phyloP scores from a whole-genome alignment of 2,797 vertebrate genomes.

The Coluber constrictor region DNA sequence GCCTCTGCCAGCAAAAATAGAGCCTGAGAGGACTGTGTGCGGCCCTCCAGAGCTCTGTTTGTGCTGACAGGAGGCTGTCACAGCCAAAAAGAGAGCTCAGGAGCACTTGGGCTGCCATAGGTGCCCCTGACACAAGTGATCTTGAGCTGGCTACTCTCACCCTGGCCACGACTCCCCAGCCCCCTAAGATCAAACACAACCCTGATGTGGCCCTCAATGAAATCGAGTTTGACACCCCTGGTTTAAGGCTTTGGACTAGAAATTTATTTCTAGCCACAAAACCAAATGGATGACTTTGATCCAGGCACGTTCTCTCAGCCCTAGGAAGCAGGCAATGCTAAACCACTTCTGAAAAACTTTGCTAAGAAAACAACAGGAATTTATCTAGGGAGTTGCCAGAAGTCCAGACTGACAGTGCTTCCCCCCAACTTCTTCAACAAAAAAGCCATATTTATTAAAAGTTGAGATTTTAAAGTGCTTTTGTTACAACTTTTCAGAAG shows the following conservation, averaged over 20 bases:
- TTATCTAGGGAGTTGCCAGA: not conserved
- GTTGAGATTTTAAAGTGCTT: not conserved
- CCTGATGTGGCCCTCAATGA: no score
- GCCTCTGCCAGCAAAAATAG: no score
- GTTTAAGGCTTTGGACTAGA: not conserved
- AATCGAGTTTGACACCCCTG: no score
- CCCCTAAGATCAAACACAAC: no score
- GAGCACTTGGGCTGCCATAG: no score
- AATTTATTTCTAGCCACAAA: not conserved
- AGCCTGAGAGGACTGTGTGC: no score
- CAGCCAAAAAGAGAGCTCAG: no score
- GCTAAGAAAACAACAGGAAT: not conserved
- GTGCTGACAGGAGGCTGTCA: no score
- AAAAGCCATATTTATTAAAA: not conserved
- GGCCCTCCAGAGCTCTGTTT: no score
- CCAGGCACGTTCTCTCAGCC: not conserved
- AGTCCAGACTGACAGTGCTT: not conserved
- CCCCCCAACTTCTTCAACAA: not conserved
- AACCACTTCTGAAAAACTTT: not conserved
- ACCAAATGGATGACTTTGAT: not conserved
- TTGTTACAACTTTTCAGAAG: not conserved
- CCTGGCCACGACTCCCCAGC: no score
- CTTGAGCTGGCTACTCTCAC: no score
- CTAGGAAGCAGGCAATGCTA: not conserved
- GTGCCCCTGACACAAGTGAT: no score